Conservation (phyloP, 2,888 invertebrate genomes). For the Carabus problematicus region DNA sequence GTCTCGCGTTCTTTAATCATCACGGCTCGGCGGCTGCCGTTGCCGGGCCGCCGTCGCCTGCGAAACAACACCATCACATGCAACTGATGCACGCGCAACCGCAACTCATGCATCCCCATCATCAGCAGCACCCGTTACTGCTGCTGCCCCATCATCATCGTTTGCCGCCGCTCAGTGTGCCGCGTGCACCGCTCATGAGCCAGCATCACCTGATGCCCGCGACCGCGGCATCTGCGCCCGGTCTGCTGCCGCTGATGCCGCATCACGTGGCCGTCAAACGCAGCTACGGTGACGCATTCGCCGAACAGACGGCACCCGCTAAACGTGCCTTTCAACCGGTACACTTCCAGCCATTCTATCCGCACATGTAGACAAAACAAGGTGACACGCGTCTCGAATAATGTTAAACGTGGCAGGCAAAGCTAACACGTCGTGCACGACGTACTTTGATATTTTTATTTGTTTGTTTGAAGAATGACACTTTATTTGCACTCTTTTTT, state of each 20-base stretch:
- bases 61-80: conserved; percentile 47
- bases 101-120: conserved; percentile 45
- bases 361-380: conserved; percentile 52
- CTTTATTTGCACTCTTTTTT: not conserved
- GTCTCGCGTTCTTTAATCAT: conserved; percentile 16
- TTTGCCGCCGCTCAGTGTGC: conserved; percentile 44
- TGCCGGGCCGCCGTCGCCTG: conserved; percentile 48
- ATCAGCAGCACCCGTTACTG: conserved; percentile 59
- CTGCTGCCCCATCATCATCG: conserved; percentile 50
- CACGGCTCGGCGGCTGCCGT: conserved; percentile 48
- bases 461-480: conserved; percentile 7
- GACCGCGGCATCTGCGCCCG: conserved; percentile 46
- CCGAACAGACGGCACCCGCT: conserved; percentile 54
- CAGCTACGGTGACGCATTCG: conserved; percentile 58
- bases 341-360: conserved; percentile 56
- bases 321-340: conserved; percentile 57
- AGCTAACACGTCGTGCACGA: conserved; percentile 27
- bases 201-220: conserved; percentile 46
- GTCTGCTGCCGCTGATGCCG: conserved; percentile 50
- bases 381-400: not conserved
- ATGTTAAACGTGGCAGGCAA: too few species aligned
- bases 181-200: conserved; percentile 19
- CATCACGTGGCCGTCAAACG: conserved; percentile 56
- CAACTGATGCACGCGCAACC: conserved; percentile 48
- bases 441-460: not conserved